phyloP scores from a whole-genome alignment of 2,888 invertebrate genomes.

The Amphiduros pacificus region DNA sequence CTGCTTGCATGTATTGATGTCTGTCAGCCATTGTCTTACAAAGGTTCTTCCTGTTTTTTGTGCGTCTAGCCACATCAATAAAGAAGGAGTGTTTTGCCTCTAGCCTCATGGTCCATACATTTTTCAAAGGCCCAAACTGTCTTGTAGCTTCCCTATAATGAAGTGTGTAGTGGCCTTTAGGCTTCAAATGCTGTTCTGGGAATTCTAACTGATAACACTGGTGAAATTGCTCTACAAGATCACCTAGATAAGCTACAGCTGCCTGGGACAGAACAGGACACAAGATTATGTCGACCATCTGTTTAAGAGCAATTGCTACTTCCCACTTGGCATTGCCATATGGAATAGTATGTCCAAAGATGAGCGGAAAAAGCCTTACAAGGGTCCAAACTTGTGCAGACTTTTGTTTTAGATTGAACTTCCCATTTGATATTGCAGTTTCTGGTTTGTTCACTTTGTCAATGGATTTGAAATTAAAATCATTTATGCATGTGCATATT shows the following conservation, averaged over 20 bases:
- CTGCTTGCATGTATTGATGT: too few relatives aligned
- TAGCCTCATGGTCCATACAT: not conserved
- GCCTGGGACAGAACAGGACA: not conserved
- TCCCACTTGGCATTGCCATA: not conserved
- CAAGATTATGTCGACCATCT: not conserved
- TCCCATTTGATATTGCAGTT: not conserved
- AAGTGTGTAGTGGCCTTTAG: not conserved
- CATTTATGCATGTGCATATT: not conserved
- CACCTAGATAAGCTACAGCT: not conserved
- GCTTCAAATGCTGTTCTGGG: not conserved
- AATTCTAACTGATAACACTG: not conserved
- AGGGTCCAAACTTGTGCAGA: not conserved
- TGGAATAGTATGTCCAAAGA: not conserved
- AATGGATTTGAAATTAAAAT: not conserved
- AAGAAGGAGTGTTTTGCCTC: not conserved
- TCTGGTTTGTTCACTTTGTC: not conserved
- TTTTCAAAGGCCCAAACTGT: not conserved
- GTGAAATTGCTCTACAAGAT: not conserved
- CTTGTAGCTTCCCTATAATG: not conserved
- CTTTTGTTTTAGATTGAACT: not conserved
- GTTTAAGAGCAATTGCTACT: not conserved
- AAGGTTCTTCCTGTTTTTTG: not conserved
- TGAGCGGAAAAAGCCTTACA: not conserved
- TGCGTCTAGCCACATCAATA: not conserved
- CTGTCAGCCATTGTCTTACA: not conserved